Evolutionary conservation across 1,140 invertebrate genomes (phyloP).

Genomic region (Cotesia glomerata): DNA sequence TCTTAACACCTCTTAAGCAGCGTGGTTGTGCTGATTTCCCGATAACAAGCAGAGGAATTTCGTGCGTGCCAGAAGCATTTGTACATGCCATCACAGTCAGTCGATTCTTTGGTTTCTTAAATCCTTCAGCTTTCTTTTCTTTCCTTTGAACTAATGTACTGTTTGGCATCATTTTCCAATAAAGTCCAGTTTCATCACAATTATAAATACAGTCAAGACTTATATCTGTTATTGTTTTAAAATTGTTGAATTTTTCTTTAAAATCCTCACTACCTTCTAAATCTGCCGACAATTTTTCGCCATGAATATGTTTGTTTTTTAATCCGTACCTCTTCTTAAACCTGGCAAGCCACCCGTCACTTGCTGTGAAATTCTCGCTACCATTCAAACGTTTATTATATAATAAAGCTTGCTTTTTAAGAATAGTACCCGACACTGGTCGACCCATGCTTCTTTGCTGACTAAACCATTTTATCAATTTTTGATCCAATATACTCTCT

Average conservation of each 20-base stretch:
- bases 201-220: conserved; percentile 17
- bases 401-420: neutral
- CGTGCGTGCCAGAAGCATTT: conserved; percentile 15
- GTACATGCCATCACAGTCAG: neutral
- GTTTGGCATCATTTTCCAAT: conserved; percentile 3
- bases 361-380: neutral
- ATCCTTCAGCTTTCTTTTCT: conserved; percentile 1
- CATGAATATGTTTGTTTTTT: neutral
- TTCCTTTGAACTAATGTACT: neutral
- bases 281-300: conserved; percentile 10
- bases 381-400: conserved; percentile 5
- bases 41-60: conserved; percentile 6
- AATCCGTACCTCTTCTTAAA: conserved; percentile 4
- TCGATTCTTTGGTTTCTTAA: conserved; percentile 13
- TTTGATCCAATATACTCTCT: neutral
- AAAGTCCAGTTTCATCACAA: conserved; percentile 15
- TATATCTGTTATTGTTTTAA: neutral
- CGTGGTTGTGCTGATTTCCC: conserved; percentile 6
- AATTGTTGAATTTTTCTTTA: neutral
- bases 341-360: neutral
- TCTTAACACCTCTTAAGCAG: conserved; percentile 10
- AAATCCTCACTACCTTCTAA: neutral
- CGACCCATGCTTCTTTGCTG: neutral
- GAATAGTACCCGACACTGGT: neutral
- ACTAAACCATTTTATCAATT: neutral